Percentiles rank a stretch among this genome's conserved stretches.
Conservation (phyloP, 2,888 invertebrate species). For the Lasioglossum malachurum region DNA sequence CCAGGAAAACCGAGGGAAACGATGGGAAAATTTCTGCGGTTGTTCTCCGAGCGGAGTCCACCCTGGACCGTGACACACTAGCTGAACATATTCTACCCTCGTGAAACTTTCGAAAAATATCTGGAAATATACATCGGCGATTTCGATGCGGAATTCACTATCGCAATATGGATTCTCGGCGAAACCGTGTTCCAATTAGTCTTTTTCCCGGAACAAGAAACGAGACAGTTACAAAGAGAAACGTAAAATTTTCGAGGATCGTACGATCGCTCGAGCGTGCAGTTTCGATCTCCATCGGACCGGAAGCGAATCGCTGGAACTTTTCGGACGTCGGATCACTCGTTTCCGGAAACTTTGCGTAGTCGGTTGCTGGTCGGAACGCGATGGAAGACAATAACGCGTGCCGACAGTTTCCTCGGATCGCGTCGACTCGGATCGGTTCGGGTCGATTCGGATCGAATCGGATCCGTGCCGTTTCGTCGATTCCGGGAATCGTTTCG, state of each 20-base stretch:
- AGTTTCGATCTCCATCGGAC: not conserved
- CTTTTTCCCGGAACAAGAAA: not conserved
- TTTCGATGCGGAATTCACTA: not conserved
- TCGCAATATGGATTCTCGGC: not conserved
- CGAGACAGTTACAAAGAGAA: not conserved
- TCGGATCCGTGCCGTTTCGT: not conserved
- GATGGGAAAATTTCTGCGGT: not conserved
- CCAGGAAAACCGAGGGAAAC: not conserved
- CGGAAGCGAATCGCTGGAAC: not conserved
- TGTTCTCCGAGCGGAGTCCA: not conserved
- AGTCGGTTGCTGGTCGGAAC: not conserved
- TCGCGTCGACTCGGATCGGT: constrained; percentile 1
- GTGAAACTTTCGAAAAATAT: not conserved
- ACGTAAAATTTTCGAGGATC: not conserved
- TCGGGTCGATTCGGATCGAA: not conserved
- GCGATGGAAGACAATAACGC: not conserved
- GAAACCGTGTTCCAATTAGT: not conserved
- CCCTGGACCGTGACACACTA: not conserved
- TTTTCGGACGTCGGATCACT: not conserved
- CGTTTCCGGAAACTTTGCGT: constrained; percentile 1
- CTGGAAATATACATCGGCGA: not conserved
- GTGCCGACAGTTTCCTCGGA: constrained; percentile 6
- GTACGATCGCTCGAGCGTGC: not conserved
- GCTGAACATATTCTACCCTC: not conserved
- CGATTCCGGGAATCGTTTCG: not conserved